Base-by-base conservation (phyloP, 2,797 vertebrate species). In the Percopsis omiscomaycus region DNA sequence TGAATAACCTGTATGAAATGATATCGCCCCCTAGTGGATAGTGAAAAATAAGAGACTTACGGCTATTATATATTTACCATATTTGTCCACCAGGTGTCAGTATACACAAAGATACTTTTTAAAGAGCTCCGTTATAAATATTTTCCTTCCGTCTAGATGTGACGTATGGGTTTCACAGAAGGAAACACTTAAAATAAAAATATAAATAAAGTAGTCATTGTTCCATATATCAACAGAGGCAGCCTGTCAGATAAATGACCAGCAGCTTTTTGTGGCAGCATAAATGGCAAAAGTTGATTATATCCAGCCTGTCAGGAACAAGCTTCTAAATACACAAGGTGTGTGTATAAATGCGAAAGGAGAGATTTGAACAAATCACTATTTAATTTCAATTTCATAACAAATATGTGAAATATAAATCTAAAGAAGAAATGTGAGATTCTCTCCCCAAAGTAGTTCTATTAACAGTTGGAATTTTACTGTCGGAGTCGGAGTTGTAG, bases 71-170 rank as follows among this genome's bases (percentile, higher is more conserved):
- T 14, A 0, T 32, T 45, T 49, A 2, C 44, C 11, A 13, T 13
- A 5, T 10, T 57, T 57, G n/a, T 63, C 86, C 91, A 87, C 69
- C 66, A 91, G 89, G 71, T 77, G 90, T 71, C 87, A 56, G 75
- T 66, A 74, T 27, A 73, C 13, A 13, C 73, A 77, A 74, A 77
- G 9, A 62, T 48, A 86, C 64, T 42, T 42, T 42, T 9, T 42
- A 42, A 42, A 42, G 37, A 9, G 8, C 1, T 10, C 37, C 9
- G 37, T 42, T 42, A 42, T 6, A 42, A 42, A 42, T 42, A 42
- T 42, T 42, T 8, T 42, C 9, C 8, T 42, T 42, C 37, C 8
- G 6, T 42, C 37, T 42, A 22, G 22, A 22, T 22, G 6, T 42
- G 37, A 42, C 37, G 9, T 37, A 37, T 2, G 22, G 22, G 8